Conservation (phyloP, 2,797 vertebrate genomes). For the Lepus townsendii region DNA sequence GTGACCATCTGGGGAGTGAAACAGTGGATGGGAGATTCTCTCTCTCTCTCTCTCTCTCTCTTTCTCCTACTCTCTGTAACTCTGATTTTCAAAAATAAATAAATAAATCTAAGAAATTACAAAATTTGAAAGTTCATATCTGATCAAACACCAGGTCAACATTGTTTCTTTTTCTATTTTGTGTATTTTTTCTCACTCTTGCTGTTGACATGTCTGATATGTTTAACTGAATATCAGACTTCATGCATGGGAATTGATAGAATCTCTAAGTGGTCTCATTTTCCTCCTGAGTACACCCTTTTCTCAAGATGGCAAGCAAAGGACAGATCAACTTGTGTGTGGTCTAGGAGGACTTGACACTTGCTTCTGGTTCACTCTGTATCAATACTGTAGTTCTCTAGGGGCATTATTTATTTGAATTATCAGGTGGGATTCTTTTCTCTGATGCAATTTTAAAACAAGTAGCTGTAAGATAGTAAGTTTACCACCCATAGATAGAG, state of each 20-base stretch:
- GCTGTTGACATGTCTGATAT: background rate
- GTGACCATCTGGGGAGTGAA: no score
- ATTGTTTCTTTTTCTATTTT: background rate
- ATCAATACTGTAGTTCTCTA: background rate
- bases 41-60: no score
- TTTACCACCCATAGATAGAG: background rate
- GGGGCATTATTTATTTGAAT: conserved; percentile 4
- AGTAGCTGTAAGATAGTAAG: background rate
- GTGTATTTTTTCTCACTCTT: background rate
- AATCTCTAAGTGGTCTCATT: background rate
- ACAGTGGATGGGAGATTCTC: no score
- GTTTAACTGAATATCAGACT: background rate
- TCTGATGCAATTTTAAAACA: background rate
- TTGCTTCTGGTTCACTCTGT: background rate
- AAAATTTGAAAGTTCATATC: background rate
- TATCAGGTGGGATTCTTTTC: background rate
- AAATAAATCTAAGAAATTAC: no score
- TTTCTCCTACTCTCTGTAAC: background rate
- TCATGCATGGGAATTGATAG: background rate
- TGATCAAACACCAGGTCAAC: background rate
- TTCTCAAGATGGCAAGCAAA: background rate
- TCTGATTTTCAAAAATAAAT: no score
- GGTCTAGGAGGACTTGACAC: background rate
- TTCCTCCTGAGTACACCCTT: background rate
- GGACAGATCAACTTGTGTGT: background rate